Evolutionary conservation across 2,888 invertebrate genomes (phyloP).

Genomic region (Leuctra nigra): DNA sequence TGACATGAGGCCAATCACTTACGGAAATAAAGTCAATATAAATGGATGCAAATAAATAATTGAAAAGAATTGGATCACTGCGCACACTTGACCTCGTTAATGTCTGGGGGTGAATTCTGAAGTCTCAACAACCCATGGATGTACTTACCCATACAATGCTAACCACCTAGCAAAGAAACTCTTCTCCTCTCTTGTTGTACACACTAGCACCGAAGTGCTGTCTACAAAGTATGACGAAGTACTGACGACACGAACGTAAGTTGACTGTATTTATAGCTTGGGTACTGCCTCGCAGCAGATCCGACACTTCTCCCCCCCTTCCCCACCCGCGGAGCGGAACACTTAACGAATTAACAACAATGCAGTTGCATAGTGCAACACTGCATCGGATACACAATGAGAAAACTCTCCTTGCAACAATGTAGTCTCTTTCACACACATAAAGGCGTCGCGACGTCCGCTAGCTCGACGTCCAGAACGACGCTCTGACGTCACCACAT

Average conservation of each 20-base stretch:
- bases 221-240: neutral
- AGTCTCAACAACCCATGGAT: no score
- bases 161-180: slow-evolving; percentile 25
- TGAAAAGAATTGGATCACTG: no score
- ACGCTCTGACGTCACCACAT: slow-evolving; percentile 7
- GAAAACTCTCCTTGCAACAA: slow-evolving; percentile 4
- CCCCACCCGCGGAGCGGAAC: neutral
- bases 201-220: neutral
- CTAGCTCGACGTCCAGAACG: neutral
- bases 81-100: no score
- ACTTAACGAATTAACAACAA: slow-evolving; percentile 12
- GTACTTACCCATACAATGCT: slow-evolving; percentile 27
- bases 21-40: no score
- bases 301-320: slow-evolving; percentile 23
- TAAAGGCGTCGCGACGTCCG: neutral
- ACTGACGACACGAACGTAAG: neutral
- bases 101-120: no score
- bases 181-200: slow-evolving; percentile 6
- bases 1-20: no score
- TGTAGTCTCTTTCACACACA: slow-evolving; percentile 10
- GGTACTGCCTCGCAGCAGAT: slow-evolving; percentile 22
- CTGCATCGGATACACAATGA: neutral
- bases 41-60: no score
- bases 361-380: slow-evolving; percentile 11
- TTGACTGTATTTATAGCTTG: slow-evolving; percentile 24